Evolutionary conservation across 2,797 vertebrate genomes (phyloP), one percentile per base, ranked within the genome.

Genomic region (Neolamprologus multifasciatus): DNA sequence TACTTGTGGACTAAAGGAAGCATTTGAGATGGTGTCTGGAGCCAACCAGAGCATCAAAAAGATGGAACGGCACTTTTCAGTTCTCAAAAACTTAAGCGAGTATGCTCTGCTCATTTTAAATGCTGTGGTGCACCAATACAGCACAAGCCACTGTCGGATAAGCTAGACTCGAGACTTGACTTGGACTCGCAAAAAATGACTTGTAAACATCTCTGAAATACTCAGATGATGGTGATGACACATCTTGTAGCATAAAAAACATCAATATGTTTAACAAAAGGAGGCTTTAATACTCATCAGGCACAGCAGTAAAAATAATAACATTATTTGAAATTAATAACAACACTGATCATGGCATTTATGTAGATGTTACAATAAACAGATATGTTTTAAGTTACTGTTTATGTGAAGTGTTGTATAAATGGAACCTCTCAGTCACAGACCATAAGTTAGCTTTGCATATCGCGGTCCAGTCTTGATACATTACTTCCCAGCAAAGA

Each of bases 381-480:
- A 4, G 16, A 62, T 59, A 14, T 31, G 3, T 31, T 0, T 33
- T 10, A 31, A 62, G 9, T 33, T 62, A 10, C 5, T 19, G 29
- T 62, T 31, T 31, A 33, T 19, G 29, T 33, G 13, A 62, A 0
- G 29, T 62, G 29, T 16, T 31, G 16, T 31, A 17, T 62, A 19
- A 62, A 33, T 62, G 57, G 57, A 62, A 62, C 29, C 29, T 11
- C 4, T 62, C 57, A 59, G 26, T 31, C 55, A 57, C 14, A 29
- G 55, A 57, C 29, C 55, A 59, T 10, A 31, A 59, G 55, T 59
- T 59, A 59, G 55, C 3, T 59, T 59, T 31, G 55, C 8, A 59
- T 59, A 26, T 55, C 21, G 0, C 4, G 7, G 16, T 31, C 8
- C 26, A 9, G 13, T 29, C 29, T 29, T 29, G 0, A 19, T 0